Evolutionary conservation across 1,140 invertebrate genomes (phyloP), one percentile per base, ranked within the genome.

Genomic region (Neocloeon triangulifer): DNA sequence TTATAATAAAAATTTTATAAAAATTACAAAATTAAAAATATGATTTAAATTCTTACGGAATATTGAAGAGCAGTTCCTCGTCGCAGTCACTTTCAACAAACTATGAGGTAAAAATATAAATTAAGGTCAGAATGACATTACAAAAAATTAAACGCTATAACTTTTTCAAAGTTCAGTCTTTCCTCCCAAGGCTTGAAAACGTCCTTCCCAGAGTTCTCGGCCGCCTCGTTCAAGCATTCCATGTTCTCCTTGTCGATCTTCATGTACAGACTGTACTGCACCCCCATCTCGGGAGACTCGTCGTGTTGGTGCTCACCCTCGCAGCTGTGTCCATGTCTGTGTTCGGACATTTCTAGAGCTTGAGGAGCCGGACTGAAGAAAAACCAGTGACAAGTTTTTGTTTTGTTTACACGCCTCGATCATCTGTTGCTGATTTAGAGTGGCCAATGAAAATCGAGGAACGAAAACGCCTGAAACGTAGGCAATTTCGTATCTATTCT

Each of bases 121-220:
- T 21, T 10, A 32, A 23, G 22, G 8, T 8, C 22, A 23, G 8
- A 23, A 23, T 23, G 12, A 23, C 12, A 23, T 23, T 12, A 12
- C 12, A 12, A 23, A 8, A 23, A 8, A 23, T 8, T 8, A 8
- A 23, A 8, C 22, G 12, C 22, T 25, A 12, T 6, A 55, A 88
- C 84, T 49, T 72, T 61, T 34, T 65, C 64, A 44, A 59, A 64
- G 46, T 84, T 69, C 16, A 84, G 50, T 39, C 86, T 59, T 29
- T 82, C 66, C 44, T 91, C 81, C 76, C 86, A 96, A 0, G 81
- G 61, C 54, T 91, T 94, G 43, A 97, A 96, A 7, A 97, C 71
- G 19, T 56, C 58, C 55, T 74, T 80, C 26, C 84, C 88, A 19
- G 78, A 76, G 21, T 74, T 79, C 47, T 94, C 85, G 19, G 61